Evolutionary conservation across 2,888 invertebrate genomes (phyloP).

Genomic region (Ophonus ardosiacus): DNA sequence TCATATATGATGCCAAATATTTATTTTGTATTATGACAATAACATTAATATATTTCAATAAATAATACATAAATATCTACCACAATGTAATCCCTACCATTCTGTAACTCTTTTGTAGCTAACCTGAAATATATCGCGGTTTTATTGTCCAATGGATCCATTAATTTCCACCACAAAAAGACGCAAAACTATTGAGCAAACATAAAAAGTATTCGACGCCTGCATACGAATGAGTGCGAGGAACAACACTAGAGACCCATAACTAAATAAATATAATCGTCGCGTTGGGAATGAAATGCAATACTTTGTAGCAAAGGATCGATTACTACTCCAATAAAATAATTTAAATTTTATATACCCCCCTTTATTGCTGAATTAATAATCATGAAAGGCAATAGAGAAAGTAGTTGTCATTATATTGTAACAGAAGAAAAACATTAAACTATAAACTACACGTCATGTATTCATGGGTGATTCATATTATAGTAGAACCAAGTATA

Average conservation of each 20-base stretch:
- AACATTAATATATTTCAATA: background rate
- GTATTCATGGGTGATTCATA: background rate
- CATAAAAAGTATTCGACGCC: conserved; percentile 17
- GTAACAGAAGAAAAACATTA: background rate
- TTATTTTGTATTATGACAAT: too few species aligned
- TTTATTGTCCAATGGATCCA: background rate
- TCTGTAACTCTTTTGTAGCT: background rate
- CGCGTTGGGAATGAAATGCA: conserved; percentile 20
- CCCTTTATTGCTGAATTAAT: conserved; percentile 12
- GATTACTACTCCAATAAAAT: conserved; percentile 5
- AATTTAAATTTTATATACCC: conserved; percentile 21
- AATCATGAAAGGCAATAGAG: background rate
- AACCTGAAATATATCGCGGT: background rate
- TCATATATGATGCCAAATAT: too few species aligned
- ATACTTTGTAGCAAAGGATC: conserved; percentile 37
- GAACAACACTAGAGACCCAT: conserved; percentile 9
- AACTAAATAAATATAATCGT: conserved; percentile 36
- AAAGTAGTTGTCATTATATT: background rate
- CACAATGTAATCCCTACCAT: background rate
- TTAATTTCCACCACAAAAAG: conserved; percentile 43
- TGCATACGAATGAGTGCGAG: conserved; percentile 20
- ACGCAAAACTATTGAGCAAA: conserved; percentile 16
- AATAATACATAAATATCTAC: background rate
- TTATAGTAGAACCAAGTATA: too few species aligned
- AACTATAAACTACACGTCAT: background rate